Evolutionary conservation across 2,113 vertebrate species (phyloP), one percentile per base, ranked within the genome.

Genomic region (Sakesphorus luctuosus): DNA sequence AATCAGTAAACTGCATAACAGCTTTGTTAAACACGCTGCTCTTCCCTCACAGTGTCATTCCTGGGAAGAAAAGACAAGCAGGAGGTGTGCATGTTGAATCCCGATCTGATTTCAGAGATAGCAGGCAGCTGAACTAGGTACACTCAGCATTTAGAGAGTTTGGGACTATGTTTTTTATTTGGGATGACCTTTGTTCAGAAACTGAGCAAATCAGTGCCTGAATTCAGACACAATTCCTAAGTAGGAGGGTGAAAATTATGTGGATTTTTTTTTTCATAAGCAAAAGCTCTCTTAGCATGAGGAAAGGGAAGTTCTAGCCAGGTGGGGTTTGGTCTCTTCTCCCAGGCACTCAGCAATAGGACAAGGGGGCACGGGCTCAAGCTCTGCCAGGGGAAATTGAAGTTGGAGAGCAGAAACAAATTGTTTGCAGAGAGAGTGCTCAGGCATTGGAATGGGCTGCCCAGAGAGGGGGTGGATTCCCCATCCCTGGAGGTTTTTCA

Each of bases 1-100:
- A 67, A 84, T 92, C 96, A 89, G 93, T 94, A 97, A 96, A 96
- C 96, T 73, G 94, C 92, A 87, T 84, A 92, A 92, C 92, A 94
- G 93, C 94, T 90, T 82, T 88, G 90, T 91, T 95, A 92, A 96
- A 90, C 9, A 82, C 69, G 19, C 91, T 61, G 77, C 88, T 96
- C 76, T 90, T 91, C 77, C 86, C 93, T 92, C 85, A 19, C 0
- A 18, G 86, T 93, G n/a, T 87, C 90, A 88, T 96, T 94, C 88
- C 94, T 90, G 92, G 88, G 94, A 96, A 97, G 93, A 78, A 94
- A 90, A 94, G 86, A 50, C 73, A 76, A 94, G 90, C 69, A 92
- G 83, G 53, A 89, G 80, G 79, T 14, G 80, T 2, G n/a, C 36
- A 10, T 78, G 94, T 78, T 78, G 88, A 56, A 90, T 94, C 66